A percentile compares a stretch with the other conserved stretches of the same genome.
Evolutionary conservation across 1,140 invertebrate genomes (phyloP).

Genomic region (Pissodes strobi): DNA sequence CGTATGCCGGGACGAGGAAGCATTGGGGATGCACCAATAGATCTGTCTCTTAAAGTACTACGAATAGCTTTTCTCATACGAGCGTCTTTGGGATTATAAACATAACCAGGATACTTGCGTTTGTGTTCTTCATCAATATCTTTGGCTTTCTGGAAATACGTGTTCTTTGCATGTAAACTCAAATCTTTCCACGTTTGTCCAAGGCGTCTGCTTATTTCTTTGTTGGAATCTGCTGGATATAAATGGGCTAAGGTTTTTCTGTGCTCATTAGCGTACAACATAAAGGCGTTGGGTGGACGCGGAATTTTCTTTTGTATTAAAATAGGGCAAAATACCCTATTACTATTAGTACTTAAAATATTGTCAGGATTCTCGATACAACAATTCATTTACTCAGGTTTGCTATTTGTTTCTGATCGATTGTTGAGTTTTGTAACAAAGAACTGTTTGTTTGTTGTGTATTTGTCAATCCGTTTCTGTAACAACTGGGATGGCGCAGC

Average conservation of each 20-base stretch:
- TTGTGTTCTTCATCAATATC: constrained; percentile 66
- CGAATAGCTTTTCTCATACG: constrained; percentile 65
- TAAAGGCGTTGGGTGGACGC: constrained; percentile 68
- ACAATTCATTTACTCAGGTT: constrained; percentile 22
- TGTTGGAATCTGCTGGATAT: constrained; percentile 65
- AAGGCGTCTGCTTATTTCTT: constrained; percentile 66
- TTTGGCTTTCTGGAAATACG: constrained; percentile 64
- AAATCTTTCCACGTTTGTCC: constrained; percentile 63
- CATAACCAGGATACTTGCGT: constrained; percentile 68
- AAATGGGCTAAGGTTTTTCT: constrained; percentile 61
- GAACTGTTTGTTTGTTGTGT: background rate
- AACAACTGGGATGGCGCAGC: too few relatives aligned
- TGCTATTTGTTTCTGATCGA: background rate
- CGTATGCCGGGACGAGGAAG: constrained; percentile 36
- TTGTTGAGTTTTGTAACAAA: background rate
- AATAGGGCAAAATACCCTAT: background rate
- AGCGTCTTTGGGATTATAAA: constrained; percentile 69
- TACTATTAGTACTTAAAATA: background rate
- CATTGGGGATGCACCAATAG: constrained; percentile 46
- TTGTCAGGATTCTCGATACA: background rate
- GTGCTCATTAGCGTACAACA: constrained; percentile 69
- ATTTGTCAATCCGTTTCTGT: too few relatives aligned
- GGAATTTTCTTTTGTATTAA: constrained; percentile 58
- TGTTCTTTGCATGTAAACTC: constrained; percentile 59
- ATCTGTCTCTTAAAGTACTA: constrained; percentile 46